Conservation (phyloP, 2,888 invertebrate genomes). For the Pseudeuparius sepicola region DNA sequence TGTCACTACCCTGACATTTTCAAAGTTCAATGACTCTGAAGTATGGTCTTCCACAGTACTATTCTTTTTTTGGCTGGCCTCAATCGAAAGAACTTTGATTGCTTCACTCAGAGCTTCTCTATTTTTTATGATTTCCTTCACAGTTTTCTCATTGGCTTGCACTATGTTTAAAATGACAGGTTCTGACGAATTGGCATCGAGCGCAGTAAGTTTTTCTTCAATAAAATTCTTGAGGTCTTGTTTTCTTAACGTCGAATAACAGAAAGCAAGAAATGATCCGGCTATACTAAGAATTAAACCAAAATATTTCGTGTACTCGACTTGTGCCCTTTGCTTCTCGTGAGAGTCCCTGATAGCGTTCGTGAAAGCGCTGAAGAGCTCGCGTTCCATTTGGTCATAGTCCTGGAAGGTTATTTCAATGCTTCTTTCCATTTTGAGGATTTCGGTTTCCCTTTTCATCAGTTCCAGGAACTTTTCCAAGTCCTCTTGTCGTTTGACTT, state of each 20-base stretch:
- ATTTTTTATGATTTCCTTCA: slow-evolving; percentile 17
- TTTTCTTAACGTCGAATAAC: slow-evolving; percentile 32
- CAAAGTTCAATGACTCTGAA: no score
- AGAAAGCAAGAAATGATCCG: slow-evolving; percentile 35
- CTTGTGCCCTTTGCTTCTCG: slow-evolving; percentile 70
- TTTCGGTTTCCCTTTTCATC: slow-evolving; percentile 57
- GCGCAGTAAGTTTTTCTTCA: slow-evolving; percentile 23
- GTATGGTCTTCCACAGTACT: no score
- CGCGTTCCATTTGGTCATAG: slow-evolving; percentile 65
- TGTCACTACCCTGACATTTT: no score
- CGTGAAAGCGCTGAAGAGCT: slow-evolving; percentile 61
- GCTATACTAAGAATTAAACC: slow-evolving; percentile 35
- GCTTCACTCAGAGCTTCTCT: slow-evolving; percentile 14
- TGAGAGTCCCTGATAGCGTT: slow-evolving; percentile 71
- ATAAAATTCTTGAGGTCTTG: slow-evolving; percentile 34
- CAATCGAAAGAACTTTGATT: no score
- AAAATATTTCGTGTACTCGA: slow-evolving; percentile 79
- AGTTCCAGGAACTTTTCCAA: slow-evolving; percentile 59
- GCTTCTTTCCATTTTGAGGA: slow-evolving; percentile 52
- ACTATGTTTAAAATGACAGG: slow-evolving; percentile 6
- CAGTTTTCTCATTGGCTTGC: slow-evolving; percentile 15
- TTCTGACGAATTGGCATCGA: not conserved
- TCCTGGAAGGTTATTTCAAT: slow-evolving; percentile 50
- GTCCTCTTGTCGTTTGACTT: slow-evolving; percentile 61
- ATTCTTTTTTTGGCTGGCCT: no score